These are phyloP conservation scores for Phyto melanocephala DNA, from an alignment of 2,888 invertebrate genomes.

Conservation along the genomic window DNA sequence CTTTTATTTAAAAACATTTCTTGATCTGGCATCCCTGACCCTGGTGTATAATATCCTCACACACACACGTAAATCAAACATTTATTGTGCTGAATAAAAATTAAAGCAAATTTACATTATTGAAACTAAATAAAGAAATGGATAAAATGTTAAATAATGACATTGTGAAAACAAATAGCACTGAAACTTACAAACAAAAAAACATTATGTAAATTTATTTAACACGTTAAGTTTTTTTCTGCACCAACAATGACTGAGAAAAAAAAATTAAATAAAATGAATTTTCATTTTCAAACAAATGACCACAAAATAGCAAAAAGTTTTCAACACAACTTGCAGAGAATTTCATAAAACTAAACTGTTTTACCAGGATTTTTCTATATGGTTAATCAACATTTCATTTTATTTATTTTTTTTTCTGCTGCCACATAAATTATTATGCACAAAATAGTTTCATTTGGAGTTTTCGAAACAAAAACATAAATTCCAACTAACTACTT, in stretches of 20 bases:
- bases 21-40: no score
- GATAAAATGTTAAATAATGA: neutral
- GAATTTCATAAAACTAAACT: slow-evolving; percentile 1
- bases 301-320: slow-evolving; percentile 1
- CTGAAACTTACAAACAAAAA: neutral
- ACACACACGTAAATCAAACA: neutral
- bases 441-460: neutral
- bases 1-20: no score
- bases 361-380: neutral
- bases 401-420: neutral
- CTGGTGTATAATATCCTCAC: no score
- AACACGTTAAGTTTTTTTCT: neutral
- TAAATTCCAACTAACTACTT: neutral
- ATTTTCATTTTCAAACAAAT: slow-evolving; percentile 23
- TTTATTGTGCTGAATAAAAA: neutral
- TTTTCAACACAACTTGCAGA: neutral
- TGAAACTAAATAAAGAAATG: neutral
- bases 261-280: slow-evolving; percentile 4
- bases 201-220: slow-evolving; percentile 17
- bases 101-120: neutral
- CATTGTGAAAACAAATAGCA: neutral
- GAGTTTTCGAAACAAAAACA: neutral
- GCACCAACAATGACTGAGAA: neutral
- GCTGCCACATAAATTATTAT: neutral
- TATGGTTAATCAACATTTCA: neutral